A percentile compares a stretch with the other conserved stretches of the same genome.
phyloP scores from a whole-genome alignment of 92 coral and sea anemone species.

The Heliopora coerulea region DNA sequence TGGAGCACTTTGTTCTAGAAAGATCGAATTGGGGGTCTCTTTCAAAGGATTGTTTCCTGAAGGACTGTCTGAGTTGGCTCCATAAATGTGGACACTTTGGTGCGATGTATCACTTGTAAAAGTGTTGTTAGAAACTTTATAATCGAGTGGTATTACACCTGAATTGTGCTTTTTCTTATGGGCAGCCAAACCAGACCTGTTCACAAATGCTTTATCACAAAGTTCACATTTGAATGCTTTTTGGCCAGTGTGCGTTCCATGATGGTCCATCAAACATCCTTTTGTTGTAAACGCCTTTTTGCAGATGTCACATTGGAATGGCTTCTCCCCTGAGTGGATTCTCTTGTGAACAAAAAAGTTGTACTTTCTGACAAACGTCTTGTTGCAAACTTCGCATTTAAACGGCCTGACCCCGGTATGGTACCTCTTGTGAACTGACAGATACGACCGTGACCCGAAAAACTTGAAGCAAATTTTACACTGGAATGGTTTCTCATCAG shows the following conservation, averaged over 20 bases:
- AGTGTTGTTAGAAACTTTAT: background rate
- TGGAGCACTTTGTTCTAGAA: background rate
- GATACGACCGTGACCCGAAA: too few relatives aligned
- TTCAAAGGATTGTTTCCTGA: background rate
- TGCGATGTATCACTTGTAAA: too few relatives aligned
- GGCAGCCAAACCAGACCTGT: background rate
- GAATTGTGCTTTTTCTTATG: background rate
- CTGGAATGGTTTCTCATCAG: too few relatives aligned
- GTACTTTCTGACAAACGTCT: background rate
- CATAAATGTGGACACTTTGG: too few relatives aligned
- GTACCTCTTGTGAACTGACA: background rate
- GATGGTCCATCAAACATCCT: background rate
- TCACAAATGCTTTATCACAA: background rate
- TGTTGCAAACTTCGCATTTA: background rate
- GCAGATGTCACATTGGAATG: background rate
- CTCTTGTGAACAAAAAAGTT: background rate
- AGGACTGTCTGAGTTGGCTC: background rate
- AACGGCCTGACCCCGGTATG: constrained; percentile 12
- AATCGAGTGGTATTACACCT: background rate
- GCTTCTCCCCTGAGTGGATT: background rate
- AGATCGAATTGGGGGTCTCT: background rate
- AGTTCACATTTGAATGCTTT: background rate
- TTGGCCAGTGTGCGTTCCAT: background rate
- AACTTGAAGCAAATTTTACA: background rate
- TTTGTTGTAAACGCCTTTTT: background rate